Base-by-base conservation (phyloP, 1,140 invertebrate genomes). In the Littorina saxatilis region DNA sequence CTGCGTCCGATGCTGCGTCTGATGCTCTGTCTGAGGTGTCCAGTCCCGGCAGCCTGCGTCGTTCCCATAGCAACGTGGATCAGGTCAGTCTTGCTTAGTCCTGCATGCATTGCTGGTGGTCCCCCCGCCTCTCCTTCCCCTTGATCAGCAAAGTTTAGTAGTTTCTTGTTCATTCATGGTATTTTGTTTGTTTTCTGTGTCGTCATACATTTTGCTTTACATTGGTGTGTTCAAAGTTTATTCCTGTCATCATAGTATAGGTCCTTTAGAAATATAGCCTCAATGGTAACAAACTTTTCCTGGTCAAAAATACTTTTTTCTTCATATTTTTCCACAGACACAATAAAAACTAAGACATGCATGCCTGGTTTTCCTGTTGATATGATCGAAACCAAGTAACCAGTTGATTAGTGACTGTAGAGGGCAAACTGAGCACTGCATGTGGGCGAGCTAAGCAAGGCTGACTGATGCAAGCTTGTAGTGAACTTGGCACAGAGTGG, bases 51-150 rank as follows among this genome's bases (percentile, higher is more conserved):
- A 75, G 77, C 23, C 13, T 37, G 43, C 39, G 27, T 50, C 70
- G 40, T 5, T 50, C 40, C 5, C 70, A 55, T 50, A 77, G 50
- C 43, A 75, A 52, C 75, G 52, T 7, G 23, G 27, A 23, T 61
- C 50, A 79, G 77, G 77, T 79, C 77, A 79, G 77, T 79, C 58
- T 61, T 17, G 63, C 77, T 47, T 79, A 61, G 55, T 47, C 40
- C 63, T 79, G 63, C 58, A 79, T 40, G 77, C 77, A 61, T 32
- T 61, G 76, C n/a, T n/a, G n/a, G n/a, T n/a, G n/a, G n/a, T n/a
- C n/a, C n/a, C n/a, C n/a, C n/a, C n/a, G n/a, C n/a, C n/a, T n/a
- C n/a, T n/a, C 70, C 32, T 20, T 32, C 23, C 11, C 50, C 23
- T 11, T 52, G 50, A 52, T 52, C 11, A 11, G 50, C 23, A 52